A percentile compares a stretch with the other conserved stretches of the same genome.
phyloP scores from a whole-genome alignment of 2,797 vertebrate genomes.

The Champsocephalus esox region DNA sequence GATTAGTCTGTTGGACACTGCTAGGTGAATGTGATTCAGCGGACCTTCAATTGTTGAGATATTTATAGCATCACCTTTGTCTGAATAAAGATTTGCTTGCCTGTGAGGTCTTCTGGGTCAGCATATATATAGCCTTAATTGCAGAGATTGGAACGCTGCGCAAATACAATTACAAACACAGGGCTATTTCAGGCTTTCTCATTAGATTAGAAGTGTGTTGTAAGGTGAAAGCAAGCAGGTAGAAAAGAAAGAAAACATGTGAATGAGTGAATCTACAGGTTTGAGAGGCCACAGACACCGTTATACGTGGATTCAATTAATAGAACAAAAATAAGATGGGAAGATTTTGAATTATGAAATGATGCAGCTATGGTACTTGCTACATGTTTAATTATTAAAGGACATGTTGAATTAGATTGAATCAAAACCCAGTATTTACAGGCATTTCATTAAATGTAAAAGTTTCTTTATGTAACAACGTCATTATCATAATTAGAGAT shows the following conservation, averaged over 20 bases:
- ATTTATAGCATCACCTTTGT: constrained; percentile 74
- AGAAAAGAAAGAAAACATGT: not conserved
- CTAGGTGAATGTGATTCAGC: constrained; percentile 55
- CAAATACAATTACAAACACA: constrained; percentile 59
- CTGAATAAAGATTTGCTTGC: constrained; percentile 71
- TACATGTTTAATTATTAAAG: constrained; percentile 40
- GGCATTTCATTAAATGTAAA: constrained; percentile 16
- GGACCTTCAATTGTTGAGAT: constrained; percentile 67
- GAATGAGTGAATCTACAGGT: constrained; percentile 1
- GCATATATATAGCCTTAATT: constrained; percentile 60
- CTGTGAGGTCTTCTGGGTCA: constrained; percentile 68
- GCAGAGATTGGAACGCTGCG: constrained; percentile 33
- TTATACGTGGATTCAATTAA: not conserved
- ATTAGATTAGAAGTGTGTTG: constrained; percentile 46
- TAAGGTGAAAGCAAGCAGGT: constrained; percentile 11
- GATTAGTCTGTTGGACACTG: constrained; percentile 36
- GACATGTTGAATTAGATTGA: constrained; percentile 12
- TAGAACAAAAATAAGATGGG: not conserved
- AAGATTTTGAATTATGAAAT: not conserved
- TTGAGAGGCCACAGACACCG: not conserved
- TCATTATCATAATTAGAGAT: constrained; percentile 1
- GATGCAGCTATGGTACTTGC: not conserved
- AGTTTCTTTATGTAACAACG: not conserved
- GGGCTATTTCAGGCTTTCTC: constrained; percentile 40
- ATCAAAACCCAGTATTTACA: constrained; percentile 38